These are phyloP conservation scores for Cryptocheilus praepositus DNA, from an alignment of 2,888 invertebrate species.

Conservation along the genomic window DNA sequence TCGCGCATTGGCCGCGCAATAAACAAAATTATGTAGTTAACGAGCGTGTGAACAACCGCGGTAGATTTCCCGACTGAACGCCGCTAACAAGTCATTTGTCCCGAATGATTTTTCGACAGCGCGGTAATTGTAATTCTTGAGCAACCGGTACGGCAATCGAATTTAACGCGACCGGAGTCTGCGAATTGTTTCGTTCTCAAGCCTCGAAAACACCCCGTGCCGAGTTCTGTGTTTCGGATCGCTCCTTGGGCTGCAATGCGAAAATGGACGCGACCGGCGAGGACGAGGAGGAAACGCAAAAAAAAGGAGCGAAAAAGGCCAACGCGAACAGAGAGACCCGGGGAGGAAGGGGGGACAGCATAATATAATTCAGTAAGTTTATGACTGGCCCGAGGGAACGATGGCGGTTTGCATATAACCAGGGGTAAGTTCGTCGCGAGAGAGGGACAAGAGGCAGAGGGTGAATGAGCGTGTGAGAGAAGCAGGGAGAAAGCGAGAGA, in stretches of 20 bases:
- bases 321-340: slow-evolving; percentile 8
- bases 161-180: no score
- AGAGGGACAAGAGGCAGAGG: slow-evolving; percentile 36
- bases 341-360: slow-evolving; percentile 53
- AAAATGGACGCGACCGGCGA: slow-evolving; percentile 3
- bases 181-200: no score
- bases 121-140: no score
- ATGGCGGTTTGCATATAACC: slow-evolving; percentile 74
- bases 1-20: no score
- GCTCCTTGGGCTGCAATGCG: slow-evolving; percentile 2
- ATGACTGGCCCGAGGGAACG: slow-evolving; percentile 72
- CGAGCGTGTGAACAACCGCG: no score
- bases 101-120: no score
- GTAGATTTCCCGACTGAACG: no score
- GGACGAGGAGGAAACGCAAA: slow-evolving; percentile 4
- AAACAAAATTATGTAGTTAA: no score
- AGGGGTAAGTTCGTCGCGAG: slow-evolving; percentile 70
- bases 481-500: slow-evolving; percentile 38
- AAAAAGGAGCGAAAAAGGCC: slow-evolving; percentile 21
- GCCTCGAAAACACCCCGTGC: no score
- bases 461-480: slow-evolving; percentile 39
- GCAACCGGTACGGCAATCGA: no score
- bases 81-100: no score
- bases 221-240: neutral
- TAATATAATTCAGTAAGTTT: slow-evolving; percentile 75